A percentile compares a stretch with the other conserved stretches of the same genome.
phyloP scores from a whole-genome alignment of 2,113 vertebrate species.

The Anas platyrhynchos region DNA sequence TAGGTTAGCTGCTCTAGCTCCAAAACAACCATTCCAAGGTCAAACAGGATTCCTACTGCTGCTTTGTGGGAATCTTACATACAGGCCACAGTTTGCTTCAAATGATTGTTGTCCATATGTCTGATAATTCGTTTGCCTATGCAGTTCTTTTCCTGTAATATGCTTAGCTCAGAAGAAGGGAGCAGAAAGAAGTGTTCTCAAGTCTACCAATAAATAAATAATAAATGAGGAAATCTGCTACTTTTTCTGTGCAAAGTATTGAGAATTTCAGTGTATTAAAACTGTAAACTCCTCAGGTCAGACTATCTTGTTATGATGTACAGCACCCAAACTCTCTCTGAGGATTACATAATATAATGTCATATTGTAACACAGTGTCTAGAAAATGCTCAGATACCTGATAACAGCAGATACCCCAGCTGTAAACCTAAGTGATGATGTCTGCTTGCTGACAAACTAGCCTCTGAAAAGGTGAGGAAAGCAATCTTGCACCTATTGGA shows the following conservation, averaged over 20 bases:
- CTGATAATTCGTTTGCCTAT: not conserved
- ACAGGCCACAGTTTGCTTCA: not conserved
- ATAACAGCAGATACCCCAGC: not conserved
- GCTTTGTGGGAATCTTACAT: not conserved
- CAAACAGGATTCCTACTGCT: not conserved
- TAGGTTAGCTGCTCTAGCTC: not conserved
- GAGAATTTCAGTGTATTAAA: not conserved
- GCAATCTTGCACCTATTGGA: not conserved
- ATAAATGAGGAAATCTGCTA: not conserved
- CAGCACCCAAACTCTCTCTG: not conserved
- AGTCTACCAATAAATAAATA: not conserved
- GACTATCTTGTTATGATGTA: not conserved
- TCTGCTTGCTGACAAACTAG: not conserved
- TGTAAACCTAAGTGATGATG: not conserved
- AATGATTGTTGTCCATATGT: not conserved
- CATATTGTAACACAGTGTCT: not conserved
- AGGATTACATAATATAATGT: not conserved
- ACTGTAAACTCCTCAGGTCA: not conserved
- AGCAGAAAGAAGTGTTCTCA: not conserved
- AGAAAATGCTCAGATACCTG: not conserved
- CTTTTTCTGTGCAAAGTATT: not conserved
- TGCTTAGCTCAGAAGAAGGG: not conserved
- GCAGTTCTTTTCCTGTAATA: not conserved
- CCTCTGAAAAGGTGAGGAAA: not conserved
- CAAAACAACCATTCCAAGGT: not conserved